A percentile compares a stretch with the other conserved stretches of the same genome.
Evolutionary conservation across 2,888 invertebrate genomes (phyloP).

Genomic region (Heliconius charithonia): DNA sequence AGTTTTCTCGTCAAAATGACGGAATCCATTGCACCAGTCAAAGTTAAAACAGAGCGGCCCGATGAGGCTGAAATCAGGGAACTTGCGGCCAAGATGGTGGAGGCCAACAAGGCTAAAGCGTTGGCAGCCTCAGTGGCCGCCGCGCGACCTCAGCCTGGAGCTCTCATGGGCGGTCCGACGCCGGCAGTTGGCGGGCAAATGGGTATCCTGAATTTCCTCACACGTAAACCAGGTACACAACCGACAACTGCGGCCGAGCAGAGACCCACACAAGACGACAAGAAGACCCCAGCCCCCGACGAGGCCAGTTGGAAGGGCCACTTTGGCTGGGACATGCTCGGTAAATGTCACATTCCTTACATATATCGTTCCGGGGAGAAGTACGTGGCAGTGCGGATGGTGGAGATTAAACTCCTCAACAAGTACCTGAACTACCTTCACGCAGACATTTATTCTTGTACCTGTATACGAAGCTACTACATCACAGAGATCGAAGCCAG

Average conservation of each 20-base stretch:
- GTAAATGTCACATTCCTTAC: slow-evolving; percentile 93
- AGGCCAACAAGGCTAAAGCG: slow-evolving; percentile 89
- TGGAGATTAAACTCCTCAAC: slow-evolving; percentile 94
- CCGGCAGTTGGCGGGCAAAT: slow-evolving; percentile 76
- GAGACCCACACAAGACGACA: slow-evolving; percentile 67
- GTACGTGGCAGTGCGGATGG: slow-evolving; percentile 97
- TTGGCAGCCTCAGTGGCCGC: slow-evolving; percentile 78
- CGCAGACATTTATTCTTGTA: slow-evolving; percentile 95
- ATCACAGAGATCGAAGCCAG: slow-evolving; percentile 95
- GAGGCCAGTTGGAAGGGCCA: slow-evolving; percentile 91
- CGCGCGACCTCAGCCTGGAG: slow-evolving; percentile 77
- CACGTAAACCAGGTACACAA: slow-evolving; percentile 70
- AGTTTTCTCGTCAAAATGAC: slow-evolving; percentile 62
- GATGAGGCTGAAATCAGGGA: slow-evolving; percentile 95
- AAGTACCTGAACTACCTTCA: slow-evolving; percentile 95
- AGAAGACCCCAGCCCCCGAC: slow-evolving; percentile 83
- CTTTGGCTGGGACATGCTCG: slow-evolving; percentile 96
- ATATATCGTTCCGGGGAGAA: slow-evolving; percentile 92
- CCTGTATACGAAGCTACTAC: slow-evolving; percentile 95
- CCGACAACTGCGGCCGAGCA: slow-evolving; percentile 58
- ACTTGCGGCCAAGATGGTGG: slow-evolving; percentile 93
- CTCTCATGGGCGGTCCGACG: slow-evolving; percentile 63
- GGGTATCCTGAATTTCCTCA: slow-evolving; percentile 86
- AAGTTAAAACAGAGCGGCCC: slow-evolving; percentile 89
- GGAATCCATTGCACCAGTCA: slow-evolving; percentile 64